Evolutionary conservation across 53 echinoderm and acorn worm genomes (phyloP), one percentile per base, ranked within the genome.

Genomic region (Paracentrotus lividus): DNA sequence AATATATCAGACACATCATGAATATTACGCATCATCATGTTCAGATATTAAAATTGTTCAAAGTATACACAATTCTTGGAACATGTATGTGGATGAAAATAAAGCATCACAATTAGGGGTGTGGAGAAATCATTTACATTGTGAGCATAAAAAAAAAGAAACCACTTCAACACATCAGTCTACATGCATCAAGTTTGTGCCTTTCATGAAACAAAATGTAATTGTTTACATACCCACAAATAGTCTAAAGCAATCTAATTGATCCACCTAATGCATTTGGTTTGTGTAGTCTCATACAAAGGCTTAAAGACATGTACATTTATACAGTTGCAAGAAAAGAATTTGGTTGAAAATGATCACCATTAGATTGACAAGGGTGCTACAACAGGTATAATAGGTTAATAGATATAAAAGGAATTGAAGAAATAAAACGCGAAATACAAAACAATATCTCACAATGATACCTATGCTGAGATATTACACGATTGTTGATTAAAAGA

Each of bases 241-340:
- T n/a, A n/a, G n/a, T n/a, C 77, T 77, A 81, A 81, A 26, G 47
- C 26, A 45, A 81, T 81, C 81, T 49, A 81, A 81, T 81, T 81
- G 47, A 81, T 81, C 47, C 81, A n/a, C n/a, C n/a, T n/a, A 47
- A 21, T 81, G 47, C 45, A 67, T 67, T 32, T 33, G 36, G 72
- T 72, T 72, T 40, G 16, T 38, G 38, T 38, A 38, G 72, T 72
- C 72, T 72, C 72, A 72, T 0, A 36, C 14, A 72, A 6, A 31
- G 0, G 29, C 29, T 72, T 40, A 20, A 4, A 72, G 20, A 72
- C 21, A 67, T 2, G 33, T n/a, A n/a, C n/a, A n/a, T n/a, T n/a
- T 36, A 57, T 20, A 13, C 0, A 57, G 57, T 57, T 52, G 3
- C 52, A 52, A 52, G 52, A 52, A 52, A 52, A 52, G 52, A 52